phyloP scores from a whole-genome alignment of 1,140 invertebrate genomes.

The Pantala flavescens region DNA sequence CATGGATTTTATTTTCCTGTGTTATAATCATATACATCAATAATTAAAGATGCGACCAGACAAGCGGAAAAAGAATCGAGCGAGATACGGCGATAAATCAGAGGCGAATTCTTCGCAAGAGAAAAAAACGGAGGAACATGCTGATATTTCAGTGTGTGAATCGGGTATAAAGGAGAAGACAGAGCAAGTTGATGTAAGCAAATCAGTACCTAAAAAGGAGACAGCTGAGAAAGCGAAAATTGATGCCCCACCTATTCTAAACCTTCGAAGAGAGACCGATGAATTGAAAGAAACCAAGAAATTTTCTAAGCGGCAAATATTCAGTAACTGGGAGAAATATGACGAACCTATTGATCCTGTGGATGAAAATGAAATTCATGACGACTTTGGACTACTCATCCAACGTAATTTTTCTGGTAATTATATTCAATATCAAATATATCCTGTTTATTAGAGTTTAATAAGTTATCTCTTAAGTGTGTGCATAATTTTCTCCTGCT shows the following conservation, averaged over 20 bases:
- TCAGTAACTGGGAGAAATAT: slow-evolving; percentile 13
- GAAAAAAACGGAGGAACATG: not conserved
- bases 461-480: too few species aligned
- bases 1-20: too few species aligned
- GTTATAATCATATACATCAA: too few species aligned
- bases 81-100: not conserved
- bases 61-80: not conserved
- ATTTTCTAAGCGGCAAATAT: not conserved
- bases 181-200: not conserved
- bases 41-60: not conserved
- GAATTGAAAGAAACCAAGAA: slow-evolving; percentile 2
- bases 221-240: not conserved
- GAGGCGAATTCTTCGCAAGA: not conserved
- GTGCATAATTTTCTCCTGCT: too few species aligned
- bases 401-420: not conserved
- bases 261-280: slow-evolving; percentile 11
- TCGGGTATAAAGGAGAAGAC: not conserved
- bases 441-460: too few species aligned
- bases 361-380: not conserved
- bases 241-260: not conserved
- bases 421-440: too few species aligned
- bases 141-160: not conserved
- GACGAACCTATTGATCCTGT: not conserved
- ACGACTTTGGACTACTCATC: not conserved
- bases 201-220: not conserved